Conservation (phyloP, 2,888 invertebrate genomes). For the Criorhina ranunculi region DNA sequence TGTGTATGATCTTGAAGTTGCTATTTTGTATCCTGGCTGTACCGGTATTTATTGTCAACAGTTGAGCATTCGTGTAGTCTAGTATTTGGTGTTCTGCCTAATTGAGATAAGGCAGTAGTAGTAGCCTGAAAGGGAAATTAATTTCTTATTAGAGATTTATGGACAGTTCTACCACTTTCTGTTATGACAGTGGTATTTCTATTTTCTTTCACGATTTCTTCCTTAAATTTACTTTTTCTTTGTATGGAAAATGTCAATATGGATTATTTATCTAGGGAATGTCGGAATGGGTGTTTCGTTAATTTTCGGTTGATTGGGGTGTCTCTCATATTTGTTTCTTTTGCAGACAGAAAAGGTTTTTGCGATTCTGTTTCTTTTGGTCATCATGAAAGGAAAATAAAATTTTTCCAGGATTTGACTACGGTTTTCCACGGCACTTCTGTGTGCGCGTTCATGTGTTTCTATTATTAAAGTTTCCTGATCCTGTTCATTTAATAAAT, state of each 20-base stretch:
- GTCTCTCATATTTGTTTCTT: neutral
- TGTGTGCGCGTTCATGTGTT: too few relatives aligned
- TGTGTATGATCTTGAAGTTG: too few relatives aligned
- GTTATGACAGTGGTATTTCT: too few relatives aligned
- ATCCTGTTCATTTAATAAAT: neutral
- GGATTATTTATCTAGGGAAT: conserved; percentile 36
- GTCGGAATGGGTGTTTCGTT: conserved; percentile 33
- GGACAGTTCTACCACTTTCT: too few relatives aligned
- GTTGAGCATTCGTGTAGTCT: neutral
- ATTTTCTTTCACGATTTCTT: too few relatives aligned
- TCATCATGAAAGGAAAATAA: too few relatives aligned
- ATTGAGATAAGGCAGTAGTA: too few relatives aligned
- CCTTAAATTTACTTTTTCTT: neutral
- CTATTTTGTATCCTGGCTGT: neutral
- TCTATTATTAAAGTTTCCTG: neutral
- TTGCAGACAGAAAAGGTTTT: neutral
- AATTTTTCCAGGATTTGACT: neutral
- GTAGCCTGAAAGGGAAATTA: too few relatives aligned
- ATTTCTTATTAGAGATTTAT: too few relatives aligned
- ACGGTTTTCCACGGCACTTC: too few relatives aligned
- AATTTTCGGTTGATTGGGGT: conserved; percentile 21
- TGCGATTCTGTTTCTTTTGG: too few relatives aligned
- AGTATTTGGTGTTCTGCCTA: too few relatives aligned
- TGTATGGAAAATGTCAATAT: conserved; percentile 22
- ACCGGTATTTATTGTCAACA: neutral